Evolutionary conservation across 2,888 invertebrate genomes (phyloP).

Genomic region (Volucella zonaria): DNA sequence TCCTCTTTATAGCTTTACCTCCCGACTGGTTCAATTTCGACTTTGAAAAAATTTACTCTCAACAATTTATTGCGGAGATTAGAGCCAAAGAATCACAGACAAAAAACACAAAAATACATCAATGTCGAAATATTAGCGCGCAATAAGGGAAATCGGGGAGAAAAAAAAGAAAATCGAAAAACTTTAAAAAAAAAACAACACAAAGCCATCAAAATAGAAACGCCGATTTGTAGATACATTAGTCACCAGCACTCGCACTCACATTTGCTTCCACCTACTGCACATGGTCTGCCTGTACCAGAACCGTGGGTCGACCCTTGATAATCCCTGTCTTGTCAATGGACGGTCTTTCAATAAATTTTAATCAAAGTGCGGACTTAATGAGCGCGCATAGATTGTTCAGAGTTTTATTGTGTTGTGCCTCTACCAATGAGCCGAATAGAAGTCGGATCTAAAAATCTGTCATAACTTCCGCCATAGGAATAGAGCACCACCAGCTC

Average conservation of each 20-base stretch:
- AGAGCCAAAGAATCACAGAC: background rate
- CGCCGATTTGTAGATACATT: slow-evolving; percentile 37
- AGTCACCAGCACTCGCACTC: slow-evolving; percentile 6
- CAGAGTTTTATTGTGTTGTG: background rate
- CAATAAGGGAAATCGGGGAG: too few species aligned
- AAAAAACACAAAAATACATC: slow-evolving; percentile 26
- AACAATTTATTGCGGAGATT: slow-evolving; percentile 35
- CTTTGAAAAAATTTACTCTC: background rate
- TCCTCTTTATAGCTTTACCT: background rate
- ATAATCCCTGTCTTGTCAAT: slow-evolving; percentile 7
- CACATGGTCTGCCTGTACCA: too few species aligned
- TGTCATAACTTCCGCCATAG: slow-evolving; percentile 36
- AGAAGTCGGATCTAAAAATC: slow-evolving; percentile 11
- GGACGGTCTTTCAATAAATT: slow-evolving; percentile 22
- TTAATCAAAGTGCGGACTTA: slow-evolving; percentile 23
- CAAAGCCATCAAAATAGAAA: slow-evolving; percentile 36
- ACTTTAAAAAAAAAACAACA: background rate
- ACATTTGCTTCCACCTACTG: slow-evolving; percentile 17
- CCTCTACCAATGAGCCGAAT: slow-evolving; percentile 6
- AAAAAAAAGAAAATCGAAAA: background rate
- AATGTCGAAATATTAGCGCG: slow-evolving; percentile 20
- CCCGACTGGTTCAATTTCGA: background rate
- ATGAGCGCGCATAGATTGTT: slow-evolving; percentile 16
- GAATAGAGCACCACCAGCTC: too few species aligned
- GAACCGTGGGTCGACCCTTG: slow-evolving; percentile 19